phyloP scores from a whole-genome alignment of 2,113 vertebrate species.

The Alethe diademata region DNA sequence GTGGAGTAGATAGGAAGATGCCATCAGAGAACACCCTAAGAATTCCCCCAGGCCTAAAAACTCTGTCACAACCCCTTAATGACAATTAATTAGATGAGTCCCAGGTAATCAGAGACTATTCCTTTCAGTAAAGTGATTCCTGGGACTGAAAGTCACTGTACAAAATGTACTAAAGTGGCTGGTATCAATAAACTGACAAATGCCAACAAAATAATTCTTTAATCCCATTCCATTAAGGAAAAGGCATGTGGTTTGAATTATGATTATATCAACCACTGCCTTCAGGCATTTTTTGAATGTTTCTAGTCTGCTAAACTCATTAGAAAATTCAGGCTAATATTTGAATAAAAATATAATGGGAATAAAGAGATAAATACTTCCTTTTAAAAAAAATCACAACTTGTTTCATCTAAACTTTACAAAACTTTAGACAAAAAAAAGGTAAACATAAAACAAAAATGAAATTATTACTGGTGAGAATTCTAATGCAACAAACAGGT shows the following conservation, averaged over 20 bases:
- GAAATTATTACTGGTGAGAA: neutral
- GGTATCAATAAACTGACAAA: slow-evolving; percentile 1
- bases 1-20: neutral
- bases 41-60: neutral
- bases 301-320: neutral
- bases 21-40: neutral
- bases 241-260: neutral
- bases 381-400: neutral
- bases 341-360: neutral
- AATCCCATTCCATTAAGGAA: neutral
- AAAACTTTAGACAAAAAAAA: neutral
- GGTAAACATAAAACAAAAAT: neutral
- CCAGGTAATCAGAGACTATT: neutral
- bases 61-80: neutral
- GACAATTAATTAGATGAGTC: neutral
- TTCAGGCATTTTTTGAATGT: neutral
- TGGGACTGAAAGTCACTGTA: neutral
- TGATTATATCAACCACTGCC: neutral
- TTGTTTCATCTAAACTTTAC: neutral
- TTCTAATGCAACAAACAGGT: neutral
- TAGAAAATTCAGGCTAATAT: neutral
- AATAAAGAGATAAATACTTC: neutral
- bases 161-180: neutral
- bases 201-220: slow-evolving; percentile 8
- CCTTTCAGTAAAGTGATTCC: neutral